These are phyloP conservation scores for Hemicordylus capensis DNA, from an alignment of 2,113 vertebrate genomes.

Conservation along the genomic window DNA sequence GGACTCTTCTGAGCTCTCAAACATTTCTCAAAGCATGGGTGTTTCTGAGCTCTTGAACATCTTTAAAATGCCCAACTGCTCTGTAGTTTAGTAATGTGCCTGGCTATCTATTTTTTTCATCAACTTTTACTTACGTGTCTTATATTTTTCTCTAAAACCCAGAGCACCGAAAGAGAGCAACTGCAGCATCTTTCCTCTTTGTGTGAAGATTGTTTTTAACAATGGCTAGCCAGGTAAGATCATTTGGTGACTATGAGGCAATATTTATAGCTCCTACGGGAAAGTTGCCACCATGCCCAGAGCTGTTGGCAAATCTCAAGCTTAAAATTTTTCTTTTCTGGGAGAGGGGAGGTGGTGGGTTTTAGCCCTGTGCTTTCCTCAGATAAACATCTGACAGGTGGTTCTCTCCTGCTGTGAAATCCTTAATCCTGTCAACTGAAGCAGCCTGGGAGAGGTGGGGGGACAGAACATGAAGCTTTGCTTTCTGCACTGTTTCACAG, in stretches of 20 bases:
- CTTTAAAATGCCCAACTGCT: background rate
- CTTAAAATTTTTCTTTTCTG: constrained; percentile 56
- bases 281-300: constrained; percentile 47
- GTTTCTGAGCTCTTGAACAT: background rate
- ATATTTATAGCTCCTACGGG: constrained; percentile 46
- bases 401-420: constrained; percentile 47
- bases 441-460: constrained; percentile 50
- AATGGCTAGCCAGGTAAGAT: constrained; percentile 74
- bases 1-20: too few species aligned
- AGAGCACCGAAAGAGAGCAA: fast-evolving
- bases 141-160: constrained; percentile 26
- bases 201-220: constrained; percentile 37
- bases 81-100: background rate
- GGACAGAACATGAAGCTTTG: constrained; percentile 24
- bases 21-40: too few species aligned
- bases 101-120: background rate
- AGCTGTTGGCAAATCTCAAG: constrained; percentile 53
- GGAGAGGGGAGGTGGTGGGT: constrained; percentile 31
- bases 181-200: background rate
- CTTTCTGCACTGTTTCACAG: constrained; percentile 45
- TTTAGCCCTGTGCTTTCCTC: constrained; percentile 33
- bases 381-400: constrained; percentile 25
- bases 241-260: constrained; percentile 37
- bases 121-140: background rate
- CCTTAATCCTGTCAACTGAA: constrained; percentile 31